Conservation (phyloP, 2,797 vertebrate species). For the Amniataba percoides region DNA sequence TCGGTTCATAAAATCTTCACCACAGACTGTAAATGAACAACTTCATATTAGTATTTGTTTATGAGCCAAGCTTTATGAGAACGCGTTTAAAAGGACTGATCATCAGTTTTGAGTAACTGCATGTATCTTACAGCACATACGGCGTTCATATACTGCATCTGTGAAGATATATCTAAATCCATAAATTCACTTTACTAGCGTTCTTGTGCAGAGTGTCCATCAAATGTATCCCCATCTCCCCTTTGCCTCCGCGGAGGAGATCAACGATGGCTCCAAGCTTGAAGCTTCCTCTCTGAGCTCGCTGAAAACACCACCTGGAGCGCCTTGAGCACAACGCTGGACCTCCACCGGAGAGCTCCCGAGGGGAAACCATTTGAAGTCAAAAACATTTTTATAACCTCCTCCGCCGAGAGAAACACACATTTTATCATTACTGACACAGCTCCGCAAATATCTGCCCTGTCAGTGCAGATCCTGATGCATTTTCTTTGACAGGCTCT, state of each 20-base stretch:
- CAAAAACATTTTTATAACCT: conserved; percentile 51
- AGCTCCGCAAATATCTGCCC: conserved; percentile 56
- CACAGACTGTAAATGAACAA: conserved; percentile 32
- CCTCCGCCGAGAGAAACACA: conserved; percentile 39
- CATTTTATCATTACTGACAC: conserved; percentile 47
- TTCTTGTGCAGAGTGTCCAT: conserved; percentile 13
- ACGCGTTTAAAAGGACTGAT: conserved; percentile 6
- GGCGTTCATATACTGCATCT: background rate
- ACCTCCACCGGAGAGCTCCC: conserved; percentile 24
- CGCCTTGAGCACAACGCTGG: conserved; percentile 12
- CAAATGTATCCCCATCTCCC: conserved; percentile 1
- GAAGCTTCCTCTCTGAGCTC: conserved; percentile 10
- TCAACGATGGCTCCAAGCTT: conserved; percentile 29
- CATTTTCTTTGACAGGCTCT: conserved; percentile 36
- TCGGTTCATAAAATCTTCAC: conserved; percentile 37
- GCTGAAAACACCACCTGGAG: conserved; percentile 29
- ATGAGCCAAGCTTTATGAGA: conserved; percentile 48
- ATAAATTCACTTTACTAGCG: conserved; percentile 11
- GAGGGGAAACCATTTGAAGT: conserved; percentile 44
- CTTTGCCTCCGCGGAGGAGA: conserved; percentile 1
- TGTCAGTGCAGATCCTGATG: conserved; percentile 34
- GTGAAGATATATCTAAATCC: conserved; percentile 4
- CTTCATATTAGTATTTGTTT: conserved; percentile 43
- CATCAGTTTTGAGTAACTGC: conserved; percentile 7
- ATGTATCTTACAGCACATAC: background rate